These are phyloP conservation scores for Nansenia antarctica DNA, from an alignment of 2,113 vertebrate genomes.

Conservation along the genomic window DNA sequence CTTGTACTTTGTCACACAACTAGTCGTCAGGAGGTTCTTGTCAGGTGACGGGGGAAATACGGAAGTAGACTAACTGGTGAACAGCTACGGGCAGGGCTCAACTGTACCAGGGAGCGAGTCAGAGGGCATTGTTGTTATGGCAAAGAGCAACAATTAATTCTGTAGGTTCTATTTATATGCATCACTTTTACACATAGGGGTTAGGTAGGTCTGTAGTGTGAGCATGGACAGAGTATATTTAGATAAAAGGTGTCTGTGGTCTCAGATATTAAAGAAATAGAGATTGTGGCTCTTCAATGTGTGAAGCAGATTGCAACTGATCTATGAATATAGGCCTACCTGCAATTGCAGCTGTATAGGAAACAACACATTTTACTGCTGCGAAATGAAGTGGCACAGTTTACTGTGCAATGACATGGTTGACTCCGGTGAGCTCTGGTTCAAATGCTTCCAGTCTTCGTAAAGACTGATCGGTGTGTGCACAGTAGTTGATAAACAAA, in stretches of 20 bases:
- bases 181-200: not conserved
- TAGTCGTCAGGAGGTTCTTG: slow-evolving; percentile 19
- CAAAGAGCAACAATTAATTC: slow-evolving; percentile 2
- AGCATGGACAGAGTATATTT: slow-evolving; percentile 4
- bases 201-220: not conserved
- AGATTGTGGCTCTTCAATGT: not conserved
- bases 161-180: not conserved
- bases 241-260: no score
- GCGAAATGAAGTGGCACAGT: no score
- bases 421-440: no score
- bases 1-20: slow-evolving; percentile 46
- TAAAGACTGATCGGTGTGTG: not conserved
- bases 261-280: not conserved
- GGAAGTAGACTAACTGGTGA: slow-evolving; percentile 19
- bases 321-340: no score
- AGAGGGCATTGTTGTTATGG: slow-evolving; percentile 36
- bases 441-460: no score
- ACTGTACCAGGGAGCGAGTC: slow-evolving; percentile 17
- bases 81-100: slow-evolving; percentile 14
- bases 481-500: not conserved
- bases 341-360: no score
- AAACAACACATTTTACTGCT: no score
- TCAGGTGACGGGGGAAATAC: slow-evolving; percentile 49
- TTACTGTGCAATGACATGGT: no score
- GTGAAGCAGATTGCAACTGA: not conserved